phyloP scores from a whole-genome alignment of 2,797 vertebrate genomes.

The Choloepus didactylus region DNA sequence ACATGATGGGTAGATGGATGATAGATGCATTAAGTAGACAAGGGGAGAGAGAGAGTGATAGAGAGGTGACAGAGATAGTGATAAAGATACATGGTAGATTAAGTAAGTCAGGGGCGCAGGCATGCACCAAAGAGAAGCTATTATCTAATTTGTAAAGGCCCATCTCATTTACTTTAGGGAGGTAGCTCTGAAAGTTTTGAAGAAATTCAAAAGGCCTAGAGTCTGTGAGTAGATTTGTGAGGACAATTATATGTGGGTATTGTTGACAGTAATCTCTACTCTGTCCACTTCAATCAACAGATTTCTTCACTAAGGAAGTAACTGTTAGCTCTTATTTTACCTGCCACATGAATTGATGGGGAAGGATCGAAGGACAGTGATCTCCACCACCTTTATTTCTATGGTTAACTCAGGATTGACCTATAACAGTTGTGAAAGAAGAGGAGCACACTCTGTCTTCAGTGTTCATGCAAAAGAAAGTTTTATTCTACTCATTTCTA shows the following conservation, averaged over 20 bases:
- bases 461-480: too few relatives aligned
- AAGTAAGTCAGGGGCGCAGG: neutral
- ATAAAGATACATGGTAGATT: neutral
- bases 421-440: neutral
- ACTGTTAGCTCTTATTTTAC: neutral
- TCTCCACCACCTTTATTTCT: neutral
- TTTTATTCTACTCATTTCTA: too few relatives aligned
- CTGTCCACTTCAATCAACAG: neutral
- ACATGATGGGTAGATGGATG: neutral
- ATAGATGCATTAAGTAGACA: neutral
- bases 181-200: neutral
- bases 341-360: too few relatives aligned
- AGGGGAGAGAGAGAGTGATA: too few relatives aligned
- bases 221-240: neutral
- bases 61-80: neutral
- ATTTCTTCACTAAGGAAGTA: neutral
- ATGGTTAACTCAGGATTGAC: neutral
- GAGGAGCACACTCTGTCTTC: too few relatives aligned
- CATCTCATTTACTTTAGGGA: neutral
- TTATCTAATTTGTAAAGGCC: neutral
- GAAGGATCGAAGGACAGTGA: neutral
- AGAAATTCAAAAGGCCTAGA: neutral
- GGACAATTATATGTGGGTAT: neutral
- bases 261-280: neutral
- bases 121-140: neutral